phyloP scores from a whole-genome alignment of 2,888 invertebrate species.

The Diplazon laetatorius region DNA sequence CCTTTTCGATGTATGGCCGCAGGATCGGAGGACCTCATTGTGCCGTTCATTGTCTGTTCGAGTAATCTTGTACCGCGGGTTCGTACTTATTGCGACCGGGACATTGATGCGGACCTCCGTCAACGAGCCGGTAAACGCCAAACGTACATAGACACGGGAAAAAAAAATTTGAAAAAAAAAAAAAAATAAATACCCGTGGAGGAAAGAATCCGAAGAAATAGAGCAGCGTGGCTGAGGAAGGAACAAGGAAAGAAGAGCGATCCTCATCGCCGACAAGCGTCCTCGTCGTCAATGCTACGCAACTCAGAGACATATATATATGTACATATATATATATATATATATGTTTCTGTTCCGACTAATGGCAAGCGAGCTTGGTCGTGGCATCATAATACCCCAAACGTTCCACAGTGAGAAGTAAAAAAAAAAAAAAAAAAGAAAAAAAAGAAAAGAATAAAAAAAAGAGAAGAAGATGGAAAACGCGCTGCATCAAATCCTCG shows the following conservation, averaged over 20 bases:
- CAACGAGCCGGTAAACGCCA: conserved; percentile 49
- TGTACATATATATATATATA: conserved; percentile 4
- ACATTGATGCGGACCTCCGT: conserved; percentile 67
- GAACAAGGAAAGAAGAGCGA: conserved; percentile 1
- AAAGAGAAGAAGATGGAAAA: conserved; percentile 33
- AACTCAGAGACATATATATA: background rate
- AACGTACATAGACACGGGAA: conserved; percentile 7
- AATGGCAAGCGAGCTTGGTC: background rate
- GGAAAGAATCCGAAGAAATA: background rate
- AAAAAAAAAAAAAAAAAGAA: conserved; percentile 15
- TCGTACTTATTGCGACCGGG: conserved; percentile 44
- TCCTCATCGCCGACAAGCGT: background rate
- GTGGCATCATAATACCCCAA: background rate
- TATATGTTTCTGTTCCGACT: conserved; percentile 1
- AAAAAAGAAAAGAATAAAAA: background rate
- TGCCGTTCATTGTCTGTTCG: conserved; percentile 77
- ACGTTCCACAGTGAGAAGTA: conserved; percentile 1
- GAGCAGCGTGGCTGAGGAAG: background rate
- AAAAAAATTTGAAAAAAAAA: too few species aligned
- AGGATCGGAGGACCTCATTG: conserved; percentile 75
- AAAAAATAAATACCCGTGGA: too few species aligned
- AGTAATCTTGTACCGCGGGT: conserved; percentile 76
- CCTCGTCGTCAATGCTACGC: background rate
- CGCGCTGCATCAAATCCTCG: conserved; percentile 28
- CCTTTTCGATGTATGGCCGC: conserved; percentile 58